These are phyloP conservation scores for Carlito syrichta DNA, from an alignment of 2,113 vertebrate species.

Conservation along the genomic window DNA sequence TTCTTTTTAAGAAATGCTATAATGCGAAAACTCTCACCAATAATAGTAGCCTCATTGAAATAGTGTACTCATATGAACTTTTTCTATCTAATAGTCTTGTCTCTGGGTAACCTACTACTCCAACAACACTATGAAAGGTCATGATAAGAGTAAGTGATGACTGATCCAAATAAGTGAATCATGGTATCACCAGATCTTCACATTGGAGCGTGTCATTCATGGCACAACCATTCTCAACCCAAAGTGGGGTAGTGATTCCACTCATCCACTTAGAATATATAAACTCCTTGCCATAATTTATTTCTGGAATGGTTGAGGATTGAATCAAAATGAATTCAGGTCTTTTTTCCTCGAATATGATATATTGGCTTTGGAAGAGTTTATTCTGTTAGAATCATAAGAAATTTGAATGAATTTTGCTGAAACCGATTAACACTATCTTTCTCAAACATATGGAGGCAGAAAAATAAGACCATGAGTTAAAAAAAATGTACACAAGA, in stretches of 20 bases:
- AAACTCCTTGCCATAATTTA: neutral
- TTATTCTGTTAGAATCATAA: neutral
- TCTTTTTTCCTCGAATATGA: neutral
- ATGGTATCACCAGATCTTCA: neutral
- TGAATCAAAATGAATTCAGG: neutral
- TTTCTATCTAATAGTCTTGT: neutral
- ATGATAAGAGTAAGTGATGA: neutral
- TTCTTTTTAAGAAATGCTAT: neutral
- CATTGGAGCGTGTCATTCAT: neutral
- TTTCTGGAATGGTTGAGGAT: neutral
- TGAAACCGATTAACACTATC: neutral
- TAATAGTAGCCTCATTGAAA: neutral
- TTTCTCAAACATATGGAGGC: neutral
- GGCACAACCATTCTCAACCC: neutral
- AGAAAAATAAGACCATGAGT: neutral
- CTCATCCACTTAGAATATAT: neutral
- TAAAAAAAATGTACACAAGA: neutral
- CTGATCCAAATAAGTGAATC: neutral
- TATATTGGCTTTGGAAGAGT: neutral
- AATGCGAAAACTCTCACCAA: neutral
- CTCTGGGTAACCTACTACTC: neutral
- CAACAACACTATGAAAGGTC: neutral
- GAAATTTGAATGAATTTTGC: neutral
- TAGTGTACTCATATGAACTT: neutral
- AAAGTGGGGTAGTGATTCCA: neutral